phyloP scores from a whole-genome alignment of 1,140 invertebrate species.

The silkworm (Bombyx mori) region DNA sequence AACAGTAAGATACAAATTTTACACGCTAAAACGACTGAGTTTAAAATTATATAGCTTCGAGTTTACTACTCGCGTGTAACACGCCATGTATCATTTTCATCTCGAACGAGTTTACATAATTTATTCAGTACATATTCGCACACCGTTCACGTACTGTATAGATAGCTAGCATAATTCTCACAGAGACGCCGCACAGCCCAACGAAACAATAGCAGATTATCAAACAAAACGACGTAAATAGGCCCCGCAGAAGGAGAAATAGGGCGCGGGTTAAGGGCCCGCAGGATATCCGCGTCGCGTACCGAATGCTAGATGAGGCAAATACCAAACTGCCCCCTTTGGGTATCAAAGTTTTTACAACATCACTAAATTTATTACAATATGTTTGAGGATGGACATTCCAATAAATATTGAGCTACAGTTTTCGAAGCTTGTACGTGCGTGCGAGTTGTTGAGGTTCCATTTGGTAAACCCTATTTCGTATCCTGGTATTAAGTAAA shows the following conservation, averaged over 20 bases:
- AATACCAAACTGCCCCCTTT: conserved; percentile 14
- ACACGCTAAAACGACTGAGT: not conserved
- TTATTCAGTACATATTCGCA: conserved; percentile 56
- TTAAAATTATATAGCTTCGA: not conserved
- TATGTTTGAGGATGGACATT: not conserved
- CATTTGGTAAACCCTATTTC: too few species aligned
- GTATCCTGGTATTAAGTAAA: too few species aligned
- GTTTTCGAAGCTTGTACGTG: too few species aligned
- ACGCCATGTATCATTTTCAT: conserved; percentile 21
- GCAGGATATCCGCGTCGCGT: conserved; percentile 49
- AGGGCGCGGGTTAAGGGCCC: conserved; percentile 60
- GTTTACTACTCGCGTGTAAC: not conserved
- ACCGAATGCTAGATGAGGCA: conserved; percentile 60
- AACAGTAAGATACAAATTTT: too few species aligned
- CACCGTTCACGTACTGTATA: conserved; percentile 55
- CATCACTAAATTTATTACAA: not conserved
- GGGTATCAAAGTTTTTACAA: conserved; percentile 2
- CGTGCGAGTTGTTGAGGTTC: too few species aligned
- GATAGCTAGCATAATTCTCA: conserved; percentile 66
- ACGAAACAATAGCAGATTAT: conserved; percentile 68
- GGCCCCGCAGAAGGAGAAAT: conserved; percentile 55
- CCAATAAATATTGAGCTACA: too few species aligned
- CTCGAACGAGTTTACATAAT: conserved; percentile 33
- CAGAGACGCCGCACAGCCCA: conserved; percentile 48
- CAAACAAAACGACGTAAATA: conserved; percentile 67